Conservation (phyloP, 2,113 vertebrate species). For the Notarius quadriscutis region DNA sequence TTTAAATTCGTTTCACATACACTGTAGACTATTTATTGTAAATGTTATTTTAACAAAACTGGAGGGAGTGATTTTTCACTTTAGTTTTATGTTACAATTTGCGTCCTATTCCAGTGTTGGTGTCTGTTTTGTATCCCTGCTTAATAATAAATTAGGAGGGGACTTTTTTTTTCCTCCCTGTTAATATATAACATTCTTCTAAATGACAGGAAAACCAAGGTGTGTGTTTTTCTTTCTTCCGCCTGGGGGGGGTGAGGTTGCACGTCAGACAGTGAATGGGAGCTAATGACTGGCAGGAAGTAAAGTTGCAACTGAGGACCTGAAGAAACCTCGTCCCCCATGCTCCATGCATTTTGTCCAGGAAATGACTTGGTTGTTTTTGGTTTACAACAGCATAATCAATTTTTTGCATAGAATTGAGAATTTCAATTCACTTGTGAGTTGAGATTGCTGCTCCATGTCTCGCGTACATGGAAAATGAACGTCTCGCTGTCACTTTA, state of each 20-base stretch:
- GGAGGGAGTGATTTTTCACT: background rate
- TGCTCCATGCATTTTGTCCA: background rate
- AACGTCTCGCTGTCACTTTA: background rate
- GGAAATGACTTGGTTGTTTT: background rate
- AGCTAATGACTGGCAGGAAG: background rate
- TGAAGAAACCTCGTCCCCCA: background rate
- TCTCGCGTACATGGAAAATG: background rate
- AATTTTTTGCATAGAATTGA: background rate
- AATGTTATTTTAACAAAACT: background rate
- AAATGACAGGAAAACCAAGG: background rate
- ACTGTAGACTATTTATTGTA: background rate
- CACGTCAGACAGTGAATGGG: background rate
- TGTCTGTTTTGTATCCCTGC: background rate
- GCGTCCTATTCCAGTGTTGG: background rate
- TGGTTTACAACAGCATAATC: background rate
- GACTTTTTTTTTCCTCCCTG: background rate
- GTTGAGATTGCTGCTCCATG: background rate
- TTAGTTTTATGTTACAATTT: background rate
- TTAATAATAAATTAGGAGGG: background rate
- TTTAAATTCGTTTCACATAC: background rate
- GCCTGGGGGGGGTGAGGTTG: no score
- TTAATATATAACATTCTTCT: no score
- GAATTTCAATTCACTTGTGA: background rate
- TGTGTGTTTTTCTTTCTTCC: background rate
- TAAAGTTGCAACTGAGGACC: background rate